phyloP scores from a whole-genome alignment of 2,888 invertebrate genomes.

The Panzeria rudis region DNA sequence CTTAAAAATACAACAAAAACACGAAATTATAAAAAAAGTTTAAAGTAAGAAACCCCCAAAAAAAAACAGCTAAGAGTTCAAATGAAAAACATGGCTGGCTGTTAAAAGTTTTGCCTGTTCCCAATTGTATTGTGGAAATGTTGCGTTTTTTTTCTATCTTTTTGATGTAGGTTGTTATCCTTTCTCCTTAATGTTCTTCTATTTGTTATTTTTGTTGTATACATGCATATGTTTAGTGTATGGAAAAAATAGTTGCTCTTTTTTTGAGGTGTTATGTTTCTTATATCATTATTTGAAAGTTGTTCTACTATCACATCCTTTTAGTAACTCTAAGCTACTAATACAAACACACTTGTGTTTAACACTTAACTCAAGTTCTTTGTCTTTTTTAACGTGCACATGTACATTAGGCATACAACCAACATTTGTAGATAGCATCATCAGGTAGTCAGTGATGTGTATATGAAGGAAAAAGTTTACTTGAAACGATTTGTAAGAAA shows the following conservation, averaged over 20 bases:
- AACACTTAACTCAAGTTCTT: constrained; percentile 40
- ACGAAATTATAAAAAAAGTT: constrained; percentile 3
- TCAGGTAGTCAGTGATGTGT: no score
- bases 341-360: constrained; percentile 22
- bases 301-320: constrained; percentile 17
- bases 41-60: background rate
- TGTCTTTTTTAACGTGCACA: background rate
- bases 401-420: no score
- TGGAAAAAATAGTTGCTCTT: constrained; percentile 13
- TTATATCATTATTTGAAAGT: constrained; percentile 27
- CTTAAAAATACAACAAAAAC: background rate
- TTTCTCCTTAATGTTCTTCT: background rate
- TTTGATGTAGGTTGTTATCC: constrained; percentile 13
- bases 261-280: constrained; percentile 17
- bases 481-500: no score
- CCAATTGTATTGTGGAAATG: constrained; percentile 42
- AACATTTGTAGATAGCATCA: no score
- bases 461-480: no score
- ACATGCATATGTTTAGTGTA: background rate
- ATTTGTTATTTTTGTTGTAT: background rate
- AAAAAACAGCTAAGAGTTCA: constrained; percentile 7
- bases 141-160: background rate
- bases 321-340: constrained; percentile 33
- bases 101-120: constrained; percentile 34
- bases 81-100: constrained; percentile 8